Conservation (phyloP, 1,140 invertebrate genomes). For the Penaeus vannamei region DNA sequence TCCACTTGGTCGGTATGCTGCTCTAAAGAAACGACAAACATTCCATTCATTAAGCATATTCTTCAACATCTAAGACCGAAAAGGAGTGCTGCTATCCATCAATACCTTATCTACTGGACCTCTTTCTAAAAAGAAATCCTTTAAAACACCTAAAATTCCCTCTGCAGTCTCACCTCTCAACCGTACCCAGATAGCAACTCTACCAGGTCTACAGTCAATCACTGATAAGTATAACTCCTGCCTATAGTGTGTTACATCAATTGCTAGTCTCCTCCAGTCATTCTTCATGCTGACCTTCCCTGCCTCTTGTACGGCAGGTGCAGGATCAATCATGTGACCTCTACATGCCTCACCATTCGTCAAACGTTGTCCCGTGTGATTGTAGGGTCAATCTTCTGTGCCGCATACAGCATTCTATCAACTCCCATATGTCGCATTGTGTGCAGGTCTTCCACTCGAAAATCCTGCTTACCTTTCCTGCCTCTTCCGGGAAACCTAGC, state of each 20-base stretch:
- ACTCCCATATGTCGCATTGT: too few relatives aligned
- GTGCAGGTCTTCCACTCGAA: too few relatives aligned
- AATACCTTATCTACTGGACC: constrained; percentile 1
- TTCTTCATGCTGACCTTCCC: not conserved
- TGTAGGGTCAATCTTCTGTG: too few relatives aligned
- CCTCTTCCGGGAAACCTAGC: too few relatives aligned
- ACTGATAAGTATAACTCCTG: not conserved
- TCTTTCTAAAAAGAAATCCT: not conserved
- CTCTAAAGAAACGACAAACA: constrained; percentile 17
- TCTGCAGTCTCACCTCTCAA: not conserved
- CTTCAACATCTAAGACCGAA: constrained; percentile 8
- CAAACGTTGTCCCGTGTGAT: too few relatives aligned
- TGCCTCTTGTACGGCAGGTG: not conserved
- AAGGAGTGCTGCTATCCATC: constrained; percentile 15
- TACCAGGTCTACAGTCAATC: constrained; percentile 7
- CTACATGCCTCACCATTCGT: not conserved
- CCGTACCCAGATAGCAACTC: not conserved
- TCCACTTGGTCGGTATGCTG: constrained; percentile 9
- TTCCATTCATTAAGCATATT: constrained; percentile 28
- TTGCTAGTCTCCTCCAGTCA: constrained; percentile 1
- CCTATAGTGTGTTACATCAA: not conserved
- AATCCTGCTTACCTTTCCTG: too few relatives aligned
- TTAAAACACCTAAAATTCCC: not conserved
- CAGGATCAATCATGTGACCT: constrained; percentile 10
- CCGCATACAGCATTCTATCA: too few relatives aligned